Evolutionary conservation across 2,797 vertebrate genomes (phyloP), one percentile per base, ranked within the genome.

Genomic region (Bradypus variegatus): DNA sequence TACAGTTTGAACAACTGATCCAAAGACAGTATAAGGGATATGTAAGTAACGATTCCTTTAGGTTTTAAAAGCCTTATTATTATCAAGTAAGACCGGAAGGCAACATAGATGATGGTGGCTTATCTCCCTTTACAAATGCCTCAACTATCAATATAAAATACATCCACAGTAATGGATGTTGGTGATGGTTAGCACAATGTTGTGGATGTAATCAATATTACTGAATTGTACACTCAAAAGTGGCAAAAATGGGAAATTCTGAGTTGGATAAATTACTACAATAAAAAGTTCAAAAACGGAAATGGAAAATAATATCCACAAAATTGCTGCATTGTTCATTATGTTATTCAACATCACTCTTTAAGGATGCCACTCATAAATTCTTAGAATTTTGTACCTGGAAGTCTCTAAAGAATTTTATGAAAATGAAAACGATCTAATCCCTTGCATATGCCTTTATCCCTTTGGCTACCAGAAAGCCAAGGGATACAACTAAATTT

Each of bases 371-470:
- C 45, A 80, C n/a, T 58, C 64, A 27, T 13, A 69, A 92, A 77
- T 80, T 76, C 41, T 11, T 25, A 86, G 38, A 88, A 73, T 79
- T 89, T 48, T 87, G 13, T 86, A 73, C 38, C 62, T 90, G 53
- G 19, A 86, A 70, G 67, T 91, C 33, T 89, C 67, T 87, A 73
- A 83, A 92, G 41, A 83, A 41, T 78, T 89, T 83, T 29, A 90
- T 55, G 65, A 77, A 91, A 79, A 91, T 75, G 64, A 92, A 88
- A 94, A 77, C 81, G 69, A 92, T 31, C 86, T 41, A 76, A 91
- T 85, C 50, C 45, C 73, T 16, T 90, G 76, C 36, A 79, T 73
- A 78, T 45, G 15, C 36, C 77, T 93, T 92, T 91, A 91, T 85
- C 36, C 69, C 50, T 87, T 70, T 86, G 76, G 69, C 75, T 92